These are phyloP conservation scores for Resseliella maxima DNA, from an alignment of 2,888 invertebrate genomes.

Conservation along the genomic window DNA sequence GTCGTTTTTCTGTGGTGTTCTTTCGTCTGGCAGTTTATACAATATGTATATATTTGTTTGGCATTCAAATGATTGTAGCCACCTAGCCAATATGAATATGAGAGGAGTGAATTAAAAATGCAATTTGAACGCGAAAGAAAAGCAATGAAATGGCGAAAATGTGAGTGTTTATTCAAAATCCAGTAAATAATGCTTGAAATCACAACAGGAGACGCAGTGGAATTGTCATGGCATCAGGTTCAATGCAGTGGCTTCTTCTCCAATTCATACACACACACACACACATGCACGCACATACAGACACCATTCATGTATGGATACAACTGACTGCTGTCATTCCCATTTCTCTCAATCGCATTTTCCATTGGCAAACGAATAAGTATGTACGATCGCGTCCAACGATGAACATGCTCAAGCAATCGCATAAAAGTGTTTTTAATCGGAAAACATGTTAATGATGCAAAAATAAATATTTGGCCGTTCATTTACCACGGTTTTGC, in stretches of 20 bases:
- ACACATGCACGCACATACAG: not conserved
- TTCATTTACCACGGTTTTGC: not conserved
- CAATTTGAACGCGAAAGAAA: slow-evolving; percentile 46
- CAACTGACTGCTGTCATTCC: slow-evolving; percentile 43
- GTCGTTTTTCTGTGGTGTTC: not conserved
- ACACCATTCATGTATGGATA: no score
- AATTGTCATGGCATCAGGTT: slow-evolving; percentile 53
- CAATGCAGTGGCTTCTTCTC: slow-evolving; percentile 17
- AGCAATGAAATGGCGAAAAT: slow-evolving; percentile 49
- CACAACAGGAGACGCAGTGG: slow-evolving; percentile 11
- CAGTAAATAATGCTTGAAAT: slow-evolving; percentile 48
- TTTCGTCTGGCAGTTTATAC: not conserved
- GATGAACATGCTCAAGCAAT: not conserved
- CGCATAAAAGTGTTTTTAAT: slow-evolving; percentile 40
- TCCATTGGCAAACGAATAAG: not conserved
- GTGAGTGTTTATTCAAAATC: slow-evolving; percentile 51
- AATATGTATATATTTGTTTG: not conserved
- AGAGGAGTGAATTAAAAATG: slow-evolving; percentile 34
- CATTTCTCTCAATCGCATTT: not conserved
- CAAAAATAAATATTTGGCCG: slow-evolving; percentile 36
- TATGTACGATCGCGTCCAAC: not conserved
- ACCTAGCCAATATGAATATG: slow-evolving; percentile 45
- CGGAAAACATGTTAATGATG: slow-evolving; percentile 51
- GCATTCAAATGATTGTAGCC: not conserved
- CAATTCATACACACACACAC: not conserved